A percentile compares a stretch with the other conserved stretches of the same genome.
Evolutionary conservation across 2,797 vertebrate species (phyloP).

Genomic region (Spondyliosoma cantharus): DNA sequence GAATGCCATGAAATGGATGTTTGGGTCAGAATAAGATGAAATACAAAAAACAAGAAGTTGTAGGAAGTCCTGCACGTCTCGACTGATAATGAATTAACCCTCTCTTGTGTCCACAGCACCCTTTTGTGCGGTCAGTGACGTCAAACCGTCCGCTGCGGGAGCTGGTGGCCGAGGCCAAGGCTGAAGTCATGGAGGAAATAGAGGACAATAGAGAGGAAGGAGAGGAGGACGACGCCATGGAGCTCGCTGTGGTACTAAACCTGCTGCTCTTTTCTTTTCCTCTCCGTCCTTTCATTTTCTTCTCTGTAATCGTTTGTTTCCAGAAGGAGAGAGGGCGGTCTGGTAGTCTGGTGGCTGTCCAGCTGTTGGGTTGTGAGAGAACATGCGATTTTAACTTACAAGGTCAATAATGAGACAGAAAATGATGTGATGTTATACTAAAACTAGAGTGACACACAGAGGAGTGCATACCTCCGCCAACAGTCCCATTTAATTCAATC

Average conservation of each 20-base stretch:
- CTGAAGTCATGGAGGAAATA: constrained; percentile 98
- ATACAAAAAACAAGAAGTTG: background rate
- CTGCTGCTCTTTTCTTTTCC: constrained; percentile 7
- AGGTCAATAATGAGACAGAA: background rate
- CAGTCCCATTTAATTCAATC: too few species aligned
- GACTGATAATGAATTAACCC: constrained; percentile 7
- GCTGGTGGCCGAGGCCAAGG: constrained; percentile 97
- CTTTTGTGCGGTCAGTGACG: constrained; percentile 88
- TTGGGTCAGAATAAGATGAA: background rate
- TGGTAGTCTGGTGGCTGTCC: background rate
- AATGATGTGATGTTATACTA: too few species aligned
- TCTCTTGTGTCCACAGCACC: constrained; percentile 83
- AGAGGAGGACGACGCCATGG: constrained; percentile 89
- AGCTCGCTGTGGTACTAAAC: constrained; percentile 82
- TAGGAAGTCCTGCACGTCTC: background rate
- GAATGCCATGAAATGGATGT: background rate
- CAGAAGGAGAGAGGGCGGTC: background rate
- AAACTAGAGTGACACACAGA: too few species aligned
- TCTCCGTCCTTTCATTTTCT: constrained; percentile 30
- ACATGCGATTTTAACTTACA: background rate
- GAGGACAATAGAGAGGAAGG: constrained; percentile 93
- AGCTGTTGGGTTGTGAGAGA: background rate
- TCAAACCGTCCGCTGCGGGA: constrained; percentile 91
- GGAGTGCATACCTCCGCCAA: too few species aligned
- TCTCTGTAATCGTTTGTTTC: constrained; percentile 27